Conservation (phyloP, 2,113 vertebrate species). For the Mustela lutreola region DNA sequence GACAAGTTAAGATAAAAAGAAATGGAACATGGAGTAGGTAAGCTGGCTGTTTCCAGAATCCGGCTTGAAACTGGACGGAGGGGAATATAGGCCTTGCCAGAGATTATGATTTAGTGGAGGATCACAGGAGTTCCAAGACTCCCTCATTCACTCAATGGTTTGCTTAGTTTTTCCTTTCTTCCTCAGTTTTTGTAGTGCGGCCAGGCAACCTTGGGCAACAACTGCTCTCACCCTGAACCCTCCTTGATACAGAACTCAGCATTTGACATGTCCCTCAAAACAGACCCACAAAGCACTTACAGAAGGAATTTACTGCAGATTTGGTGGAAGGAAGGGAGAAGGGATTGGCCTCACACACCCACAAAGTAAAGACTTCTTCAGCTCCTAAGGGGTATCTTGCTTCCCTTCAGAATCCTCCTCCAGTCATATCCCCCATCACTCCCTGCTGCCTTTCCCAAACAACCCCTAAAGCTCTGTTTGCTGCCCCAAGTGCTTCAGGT, state of each 20-base stretch:
- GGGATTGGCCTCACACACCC: neutral
- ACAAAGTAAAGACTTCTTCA: neutral
- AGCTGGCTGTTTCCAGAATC: neutral
- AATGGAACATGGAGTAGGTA: neutral
- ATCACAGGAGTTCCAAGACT: neutral
- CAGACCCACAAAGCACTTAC: neutral
- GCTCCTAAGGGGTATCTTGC: neutral
- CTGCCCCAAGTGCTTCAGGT: neutral
- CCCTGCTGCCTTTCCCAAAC: neutral
- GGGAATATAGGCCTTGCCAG: neutral
- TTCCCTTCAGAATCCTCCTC: neutral
- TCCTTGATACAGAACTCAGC: neutral
- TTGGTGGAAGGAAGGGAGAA: neutral
- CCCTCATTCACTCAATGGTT: neutral
- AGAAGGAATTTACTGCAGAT: neutral
- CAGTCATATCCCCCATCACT: neutral
- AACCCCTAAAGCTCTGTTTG: neutral
- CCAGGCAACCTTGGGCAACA: neutral
- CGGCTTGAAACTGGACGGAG: neutral
- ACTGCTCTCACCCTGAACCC: neutral
- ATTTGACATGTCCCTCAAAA: neutral
- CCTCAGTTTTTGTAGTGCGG: neutral
- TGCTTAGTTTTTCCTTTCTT: neutral
- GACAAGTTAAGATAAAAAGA: neutral
- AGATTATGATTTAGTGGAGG: neutral